Base-by-base conservation (phyloP, 1,140 invertebrate genomes). In the Battus philenor region DNA sequence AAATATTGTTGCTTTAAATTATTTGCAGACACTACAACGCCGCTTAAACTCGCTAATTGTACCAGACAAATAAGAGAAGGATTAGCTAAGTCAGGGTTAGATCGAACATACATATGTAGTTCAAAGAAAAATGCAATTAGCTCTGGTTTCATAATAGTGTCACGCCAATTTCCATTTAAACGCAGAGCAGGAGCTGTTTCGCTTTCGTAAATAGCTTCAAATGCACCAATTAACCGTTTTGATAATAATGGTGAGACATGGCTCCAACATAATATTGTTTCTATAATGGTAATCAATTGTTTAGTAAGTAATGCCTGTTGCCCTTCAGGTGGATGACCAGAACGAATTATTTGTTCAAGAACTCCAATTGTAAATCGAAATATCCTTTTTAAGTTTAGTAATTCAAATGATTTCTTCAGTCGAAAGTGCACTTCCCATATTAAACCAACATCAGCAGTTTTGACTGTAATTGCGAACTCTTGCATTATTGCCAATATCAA, bases 351-450 rank as follows among this genome's bases (percentile, higher is more conserved):
- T 71, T 61, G 89, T 76, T 76, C 89, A 87, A 63, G 87, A 75
- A 82, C 75, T 24, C 76, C 65, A 33, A 86, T 77, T 36, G 74
- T 77, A 55, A 86, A 86, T 49, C 79, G 88, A 73, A 97, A 95
- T 61, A 97, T 95, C 53, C 90, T 88, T 59, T 92, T 93, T 47
- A 97, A 81, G 73, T 95, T 93, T 46, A 88, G 88, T 17, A 86
- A 89, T 87, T 97, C 94, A 90, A 97, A 97, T 27, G 92, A 89
- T 61, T 91, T 92, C 76, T 97, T 97, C 13, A 93, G 91, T 68
- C 90, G 90, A 54, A 92, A 91, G 79, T 97, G 94, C n/a, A 91
- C 89, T 81, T 95, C 94, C 93, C 93, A 96, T 8, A 94, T 91
- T 26, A 97, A 76, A 5, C 94, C 94, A 27, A 95, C 91, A 86